Conservation (phyloP, 2,888 invertebrate species). For the Andrena hattorfiana region DNA sequence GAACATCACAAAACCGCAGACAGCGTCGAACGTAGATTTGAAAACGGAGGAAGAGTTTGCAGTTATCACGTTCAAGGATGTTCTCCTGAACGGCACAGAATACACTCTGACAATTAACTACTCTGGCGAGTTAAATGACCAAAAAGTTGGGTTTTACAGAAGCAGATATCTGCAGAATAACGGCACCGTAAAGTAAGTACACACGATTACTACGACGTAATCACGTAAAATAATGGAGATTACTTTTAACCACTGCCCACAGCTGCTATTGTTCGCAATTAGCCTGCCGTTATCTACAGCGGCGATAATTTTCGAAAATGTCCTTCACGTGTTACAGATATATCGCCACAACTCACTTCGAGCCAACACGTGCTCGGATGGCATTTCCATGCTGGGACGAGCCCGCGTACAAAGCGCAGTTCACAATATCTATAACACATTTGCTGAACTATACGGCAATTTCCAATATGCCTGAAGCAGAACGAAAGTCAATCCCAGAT, state of each 20-base stretch:
- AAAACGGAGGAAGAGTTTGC: slow-evolving; percentile 16
- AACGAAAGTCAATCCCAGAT: fast-evolving
- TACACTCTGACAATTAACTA: slow-evolving; percentile 87
- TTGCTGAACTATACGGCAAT: slow-evolving; percentile 83
- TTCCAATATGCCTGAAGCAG: slow-evolving; percentile 76
- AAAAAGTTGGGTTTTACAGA: slow-evolving; percentile 89
- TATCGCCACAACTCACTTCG: slow-evolving; percentile 90
- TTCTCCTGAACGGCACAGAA: slow-evolving; percentile 62
- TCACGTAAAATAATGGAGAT: background rate
- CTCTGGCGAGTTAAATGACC: slow-evolving; percentile 87
- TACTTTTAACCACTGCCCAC: background rate
- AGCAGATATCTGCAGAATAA: slow-evolving; percentile 86
- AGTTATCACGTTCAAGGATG: fast-evolving
- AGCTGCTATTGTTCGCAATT: background rate
- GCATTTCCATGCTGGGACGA: slow-evolving; percentile 93
- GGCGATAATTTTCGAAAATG: background rate
- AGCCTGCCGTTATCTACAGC: background rate
- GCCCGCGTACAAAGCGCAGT: slow-evolving; percentile 89
- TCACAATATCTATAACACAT: slow-evolving; percentile 88
- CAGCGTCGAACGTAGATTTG: fast-evolving
- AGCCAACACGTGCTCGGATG: slow-evolving; percentile 88
- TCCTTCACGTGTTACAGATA: slow-evolving; percentile 83
- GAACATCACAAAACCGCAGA: fast-evolving
- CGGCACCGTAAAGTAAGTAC: background rate
- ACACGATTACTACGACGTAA: no score